Conservation (phyloP, 2,888 invertebrate species). For the Elysia crispata region DNA sequence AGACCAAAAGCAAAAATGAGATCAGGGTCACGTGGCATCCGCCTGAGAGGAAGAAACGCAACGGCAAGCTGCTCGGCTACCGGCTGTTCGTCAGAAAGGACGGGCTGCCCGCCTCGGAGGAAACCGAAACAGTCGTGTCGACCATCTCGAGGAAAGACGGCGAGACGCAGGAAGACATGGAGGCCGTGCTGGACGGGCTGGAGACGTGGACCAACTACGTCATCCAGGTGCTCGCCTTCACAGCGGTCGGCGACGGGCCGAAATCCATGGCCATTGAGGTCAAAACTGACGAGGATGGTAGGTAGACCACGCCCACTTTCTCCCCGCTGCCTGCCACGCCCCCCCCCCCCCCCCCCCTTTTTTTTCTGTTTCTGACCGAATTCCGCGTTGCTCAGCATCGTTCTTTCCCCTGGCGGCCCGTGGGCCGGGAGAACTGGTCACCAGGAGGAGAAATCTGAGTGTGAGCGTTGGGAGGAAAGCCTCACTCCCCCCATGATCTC, state of each 20-base stretch:
- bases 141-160: not conserved
- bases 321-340: not conserved
- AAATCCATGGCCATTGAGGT: conserved; percentile 92
- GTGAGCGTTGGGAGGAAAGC: not conserved
- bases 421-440: too few relatives aligned
- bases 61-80: conserved; percentile 82
- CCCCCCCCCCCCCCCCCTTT: not conserved
- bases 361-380: not conserved
- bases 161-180: not conserved
- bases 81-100: conserved; percentile 74
- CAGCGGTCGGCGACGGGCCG: conserved; percentile 96
- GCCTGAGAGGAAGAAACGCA: conserved; percentile 92
- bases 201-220: conserved; percentile 97
- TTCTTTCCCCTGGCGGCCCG: too few relatives aligned
- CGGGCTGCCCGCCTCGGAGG: conserved; percentile 81
- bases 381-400: too few relatives aligned
- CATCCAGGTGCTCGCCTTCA: conserved; percentile 97
- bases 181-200: conserved; percentile 87
- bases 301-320: conserved; percentile 77
- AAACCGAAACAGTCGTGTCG: conserved; percentile 77
- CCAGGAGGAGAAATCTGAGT: not conserved
- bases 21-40: conserved; percentile 95
- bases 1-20: conserved; percentile 91
- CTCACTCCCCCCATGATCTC: not conserved
- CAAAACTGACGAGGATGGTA: conserved; percentile 99